Evolutionary conservation across 2,797 vertebrate species (phyloP), one percentile per base, ranked within the genome.

Genomic region (Pseudomugil gertrudae): DNA sequence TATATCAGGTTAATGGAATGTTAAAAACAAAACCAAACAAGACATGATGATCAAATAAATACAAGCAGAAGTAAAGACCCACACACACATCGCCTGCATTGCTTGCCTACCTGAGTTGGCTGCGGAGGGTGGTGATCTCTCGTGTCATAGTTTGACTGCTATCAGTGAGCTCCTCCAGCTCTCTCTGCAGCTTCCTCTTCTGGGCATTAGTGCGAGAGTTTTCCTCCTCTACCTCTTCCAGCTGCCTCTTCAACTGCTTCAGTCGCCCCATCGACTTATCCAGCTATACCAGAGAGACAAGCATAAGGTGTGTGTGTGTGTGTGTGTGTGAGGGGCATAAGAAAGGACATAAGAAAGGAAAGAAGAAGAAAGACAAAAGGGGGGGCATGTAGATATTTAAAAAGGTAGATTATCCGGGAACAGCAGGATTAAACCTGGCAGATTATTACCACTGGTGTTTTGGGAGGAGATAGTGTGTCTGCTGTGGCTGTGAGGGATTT

Each of bases 181-280:
- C 96, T 1, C 96, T 86, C 87, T 97, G 96, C 78, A 98, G 93
- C 83, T 96, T 94, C 75, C 96, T 92, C 38, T 93, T 94, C 80
- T 94, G 95, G 0, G 96, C 94, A 14, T 96, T 96, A n/a, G 95
- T 94, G 81, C 96, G 93, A 0, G 96, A 97, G 3, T 94, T 95
- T 74, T 98, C 96, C 79, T 98, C 96, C 81, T 98, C 96, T 1
- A 96, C 95, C 88, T 97, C 96, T 78, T 96, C 96, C 84, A 98
- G 90, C 86, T 98, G 96, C 72, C 96, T 84, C 90, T 98, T 98
- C 80, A 98, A 91, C 93, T 98, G 96, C 77, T 95, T 95, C 88
- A 96, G 85, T 0, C 96, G 93, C 0, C 93, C 92, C 92, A 95
- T 95, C 0, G 95, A 94, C 60, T 98, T 97, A 81, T 98, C 96